A percentile compares a stretch with the other conserved stretches of the same genome.
Conservation (phyloP, 2,888 invertebrate genomes). For the Hymenopus coronatus region DNA sequence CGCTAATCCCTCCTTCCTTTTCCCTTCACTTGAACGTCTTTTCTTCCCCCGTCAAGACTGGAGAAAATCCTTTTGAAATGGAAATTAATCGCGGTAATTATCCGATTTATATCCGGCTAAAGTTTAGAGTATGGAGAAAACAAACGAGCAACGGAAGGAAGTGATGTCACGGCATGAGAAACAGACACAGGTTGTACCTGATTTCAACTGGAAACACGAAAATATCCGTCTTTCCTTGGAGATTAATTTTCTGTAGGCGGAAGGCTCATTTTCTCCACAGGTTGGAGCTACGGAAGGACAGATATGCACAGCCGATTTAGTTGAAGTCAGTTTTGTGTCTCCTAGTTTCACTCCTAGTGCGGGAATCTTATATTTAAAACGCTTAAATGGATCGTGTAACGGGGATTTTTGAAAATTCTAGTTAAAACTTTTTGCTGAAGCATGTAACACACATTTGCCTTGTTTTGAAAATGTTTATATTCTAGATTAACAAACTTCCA, state of each 20-base stretch:
- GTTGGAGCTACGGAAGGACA: neutral
- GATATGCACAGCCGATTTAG: neutral
- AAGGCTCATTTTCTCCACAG: neutral
- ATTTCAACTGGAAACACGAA: neutral
- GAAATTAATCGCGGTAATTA: constrained; percentile 34
- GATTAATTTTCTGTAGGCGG: neutral
- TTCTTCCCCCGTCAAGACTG: neutral
- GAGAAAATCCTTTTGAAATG: constrained; percentile 28
- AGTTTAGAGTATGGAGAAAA: neutral
- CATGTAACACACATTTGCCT: no score
- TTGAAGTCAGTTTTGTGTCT: no score
- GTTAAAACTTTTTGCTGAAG: no score
- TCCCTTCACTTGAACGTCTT: neutral
- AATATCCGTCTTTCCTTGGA: neutral
- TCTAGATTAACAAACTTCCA: no score
- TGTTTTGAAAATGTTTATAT: no score
- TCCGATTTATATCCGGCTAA: constrained; percentile 27
- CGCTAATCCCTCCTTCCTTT: constrained; percentile 21
- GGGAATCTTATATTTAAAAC: no score
- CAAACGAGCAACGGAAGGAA: constrained; percentile 1
- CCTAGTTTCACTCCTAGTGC: no score
- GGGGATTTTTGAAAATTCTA: no score
- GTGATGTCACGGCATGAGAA: constrained; percentile 8
- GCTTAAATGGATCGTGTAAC: no score
- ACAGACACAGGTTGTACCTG: neutral